phyloP scores from a whole-genome alignment of 2,113 vertebrate species.

The Craseonycteris thonglongyai region DNA sequence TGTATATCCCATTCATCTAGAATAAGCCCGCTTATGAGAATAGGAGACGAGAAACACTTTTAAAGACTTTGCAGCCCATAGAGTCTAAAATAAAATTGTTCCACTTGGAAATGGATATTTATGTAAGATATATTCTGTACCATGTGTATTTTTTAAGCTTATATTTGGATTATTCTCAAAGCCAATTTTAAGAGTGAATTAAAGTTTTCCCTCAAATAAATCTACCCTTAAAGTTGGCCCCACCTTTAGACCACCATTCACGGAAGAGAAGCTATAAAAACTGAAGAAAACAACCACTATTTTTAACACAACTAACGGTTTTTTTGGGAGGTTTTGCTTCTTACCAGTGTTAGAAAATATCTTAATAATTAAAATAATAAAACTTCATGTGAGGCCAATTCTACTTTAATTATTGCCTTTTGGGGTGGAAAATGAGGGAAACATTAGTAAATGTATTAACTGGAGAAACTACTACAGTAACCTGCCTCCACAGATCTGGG shows the following conservation, averaged over 20 bases:
- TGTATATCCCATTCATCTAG: not conserved
- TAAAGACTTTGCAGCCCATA: not conserved
- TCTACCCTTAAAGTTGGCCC: not conserved
- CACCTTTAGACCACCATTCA: not conserved
- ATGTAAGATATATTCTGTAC: not conserved
- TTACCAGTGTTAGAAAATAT: constrained; percentile 45
- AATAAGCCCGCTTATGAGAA: not conserved
- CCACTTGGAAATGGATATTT: not conserved
- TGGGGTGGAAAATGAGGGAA: constrained; percentile 37
- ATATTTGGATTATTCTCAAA: not conserved
- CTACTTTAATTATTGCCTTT: constrained; percentile 50
- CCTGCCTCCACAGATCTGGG: constrained; percentile 16
- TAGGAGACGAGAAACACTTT: not conserved
- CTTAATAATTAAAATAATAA: constrained; percentile 65
- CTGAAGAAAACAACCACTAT: not conserved
- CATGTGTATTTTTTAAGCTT: not conserved
- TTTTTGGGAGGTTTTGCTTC: too few species aligned
- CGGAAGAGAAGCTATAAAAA: constrained; percentile 30
- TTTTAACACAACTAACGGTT: constrained; percentile 35
- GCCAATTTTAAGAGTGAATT: constrained; percentile 14
- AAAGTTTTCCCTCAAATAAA: not conserved
- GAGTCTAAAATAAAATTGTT: not conserved
- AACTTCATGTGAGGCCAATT: constrained; percentile 34
- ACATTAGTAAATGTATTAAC: constrained; percentile 31
- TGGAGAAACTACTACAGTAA: constrained; percentile 38